A percentile compares a stretch with the other conserved stretches of the same genome.
Evolutionary conservation across 1,140 invertebrate genomes (phyloP).

Genomic region (Papilio helenus): DNA sequence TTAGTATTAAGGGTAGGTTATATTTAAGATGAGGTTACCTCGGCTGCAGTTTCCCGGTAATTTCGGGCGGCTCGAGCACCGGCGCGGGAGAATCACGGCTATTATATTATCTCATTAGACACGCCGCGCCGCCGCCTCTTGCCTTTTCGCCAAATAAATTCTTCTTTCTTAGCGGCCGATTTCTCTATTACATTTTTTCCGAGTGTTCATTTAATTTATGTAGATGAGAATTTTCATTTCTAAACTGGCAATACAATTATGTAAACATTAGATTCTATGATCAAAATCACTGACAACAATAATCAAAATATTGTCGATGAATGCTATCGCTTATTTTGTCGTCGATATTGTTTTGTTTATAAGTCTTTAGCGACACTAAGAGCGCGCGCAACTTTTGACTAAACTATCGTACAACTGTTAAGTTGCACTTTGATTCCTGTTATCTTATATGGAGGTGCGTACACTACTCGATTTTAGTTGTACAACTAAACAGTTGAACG

Average conservation of each 20-base stretch:
- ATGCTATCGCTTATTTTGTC: too few relatives aligned
- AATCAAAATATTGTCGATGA: too few relatives aligned
- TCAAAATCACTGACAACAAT: neutral
- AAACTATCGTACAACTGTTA: too few relatives aligned
- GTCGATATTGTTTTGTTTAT: too few relatives aligned
- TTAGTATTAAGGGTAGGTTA: conserved; percentile 61
- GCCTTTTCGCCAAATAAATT: conserved; percentile 79
- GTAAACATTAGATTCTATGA: conserved; percentile 21
- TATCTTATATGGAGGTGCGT: too few relatives aligned
- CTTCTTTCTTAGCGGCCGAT: conserved; percentile 68
- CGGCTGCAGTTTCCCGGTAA: conserved; percentile 78
- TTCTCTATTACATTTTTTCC: conserved; percentile 68
- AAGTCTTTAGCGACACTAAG: too few relatives aligned
- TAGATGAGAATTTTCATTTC: conserved; percentile 13
- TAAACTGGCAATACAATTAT: neutral
- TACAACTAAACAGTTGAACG: too few relatives aligned
- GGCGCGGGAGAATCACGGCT: conserved; percentile 74
- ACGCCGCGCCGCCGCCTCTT: conserved; percentile 63
- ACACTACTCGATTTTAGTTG: too few relatives aligned
- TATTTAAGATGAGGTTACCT: conserved; percentile 59
- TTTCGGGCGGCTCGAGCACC: conserved; percentile 74
- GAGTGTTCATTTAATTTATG: conserved; percentile 40
- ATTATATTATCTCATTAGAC: conserved; percentile 82
- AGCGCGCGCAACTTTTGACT: too few relatives aligned
- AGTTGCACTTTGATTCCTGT: too few relatives aligned